phyloP scores from a whole-genome alignment of 2,797 vertebrate genomes.

The Spheniscus humboldti region DNA sequence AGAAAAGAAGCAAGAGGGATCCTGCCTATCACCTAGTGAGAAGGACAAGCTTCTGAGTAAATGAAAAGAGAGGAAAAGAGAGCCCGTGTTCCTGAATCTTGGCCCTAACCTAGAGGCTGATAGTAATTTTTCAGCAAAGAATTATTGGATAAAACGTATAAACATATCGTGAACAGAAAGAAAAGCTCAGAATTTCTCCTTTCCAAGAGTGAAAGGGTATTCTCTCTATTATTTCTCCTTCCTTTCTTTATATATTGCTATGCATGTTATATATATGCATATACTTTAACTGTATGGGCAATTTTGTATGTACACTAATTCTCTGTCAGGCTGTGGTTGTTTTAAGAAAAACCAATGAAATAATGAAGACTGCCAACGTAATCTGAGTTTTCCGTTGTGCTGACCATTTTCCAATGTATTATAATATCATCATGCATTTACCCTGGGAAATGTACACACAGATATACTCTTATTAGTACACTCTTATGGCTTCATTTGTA shows the following conservation, averaged over 20 bases:
- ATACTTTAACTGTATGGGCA: neutral
- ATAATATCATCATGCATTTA: neutral
- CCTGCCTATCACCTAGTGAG: neutral
- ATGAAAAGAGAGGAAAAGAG: neutral
- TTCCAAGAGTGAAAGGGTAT: neutral
- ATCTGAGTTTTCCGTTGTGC: conserved; percentile 16
- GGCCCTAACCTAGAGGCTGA: neutral
- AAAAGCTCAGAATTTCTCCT: neutral
- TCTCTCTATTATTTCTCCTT: neutral
- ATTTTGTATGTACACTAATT: neutral
- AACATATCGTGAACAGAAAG: neutral
- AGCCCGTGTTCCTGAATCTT: neutral
- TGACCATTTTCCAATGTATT: neutral
- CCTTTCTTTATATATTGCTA: neutral
- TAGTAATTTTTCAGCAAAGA: neutral
- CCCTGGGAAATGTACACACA: neutral
- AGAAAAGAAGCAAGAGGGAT: neutral
- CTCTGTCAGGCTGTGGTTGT: neutral
- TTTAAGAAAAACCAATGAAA: neutral
- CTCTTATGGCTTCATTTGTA: conserved; percentile 34
- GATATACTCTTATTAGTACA: conserved; percentile 1
- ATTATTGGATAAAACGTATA: neutral
- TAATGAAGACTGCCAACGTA: conserved; percentile 3
- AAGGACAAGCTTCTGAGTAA: neutral
- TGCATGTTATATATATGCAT: neutral